Percentiles rank a stretch among this genome's conserved stretches.
Conservation (phyloP, 2,888 invertebrate genomes). For the Odontomyia ornata region DNA sequence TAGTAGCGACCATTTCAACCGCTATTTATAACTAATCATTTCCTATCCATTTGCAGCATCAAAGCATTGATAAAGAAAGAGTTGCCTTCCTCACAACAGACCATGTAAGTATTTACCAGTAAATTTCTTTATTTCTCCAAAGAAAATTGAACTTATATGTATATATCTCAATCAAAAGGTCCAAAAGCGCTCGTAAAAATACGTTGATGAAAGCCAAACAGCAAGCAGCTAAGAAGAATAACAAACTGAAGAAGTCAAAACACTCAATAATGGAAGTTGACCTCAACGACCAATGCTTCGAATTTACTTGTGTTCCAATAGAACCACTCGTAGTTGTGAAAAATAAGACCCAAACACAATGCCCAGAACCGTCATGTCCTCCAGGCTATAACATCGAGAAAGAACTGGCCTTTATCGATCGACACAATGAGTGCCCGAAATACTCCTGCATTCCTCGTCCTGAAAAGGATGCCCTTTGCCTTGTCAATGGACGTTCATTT, state of each 20-base stretch:
- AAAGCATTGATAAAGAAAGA: too few relatives aligned
- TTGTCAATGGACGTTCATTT: conserved; percentile 78
- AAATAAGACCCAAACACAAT: conserved; percentile 52
- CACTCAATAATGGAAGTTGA: not conserved
- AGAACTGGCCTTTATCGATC: conserved; percentile 61
- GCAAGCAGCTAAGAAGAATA: not conserved
- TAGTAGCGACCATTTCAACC: too few relatives aligned
- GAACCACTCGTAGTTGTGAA: not conserved
- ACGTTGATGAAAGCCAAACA: conserved; percentile 11
- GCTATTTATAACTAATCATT: too few relatives aligned
- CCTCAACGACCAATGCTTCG: conserved; percentile 55
- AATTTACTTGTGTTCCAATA: conserved; percentile 61
- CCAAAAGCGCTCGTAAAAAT: conserved; percentile 20
- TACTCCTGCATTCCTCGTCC: conserved; percentile 74
- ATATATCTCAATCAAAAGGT: not conserved
- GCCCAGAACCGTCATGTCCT: conserved; percentile 69
- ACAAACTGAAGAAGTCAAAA: conserved; percentile 11
- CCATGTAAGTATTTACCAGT: too few relatives aligned
- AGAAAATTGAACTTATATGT: not conserved
- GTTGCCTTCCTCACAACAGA: too few relatives aligned
- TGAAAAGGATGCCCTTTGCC: conserved; percentile 69
- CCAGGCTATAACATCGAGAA: conserved; percentile 68
- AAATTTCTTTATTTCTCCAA: not conserved
- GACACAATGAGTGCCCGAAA: conserved; percentile 65
- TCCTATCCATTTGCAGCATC: too few relatives aligned